A percentile compares a stretch with the other conserved stretches of the same genome.
These are phyloP conservation scores for Saturnia pavonia DNA, from an alignment of 2,888 invertebrate genomes.

Conservation along the genomic window DNA sequence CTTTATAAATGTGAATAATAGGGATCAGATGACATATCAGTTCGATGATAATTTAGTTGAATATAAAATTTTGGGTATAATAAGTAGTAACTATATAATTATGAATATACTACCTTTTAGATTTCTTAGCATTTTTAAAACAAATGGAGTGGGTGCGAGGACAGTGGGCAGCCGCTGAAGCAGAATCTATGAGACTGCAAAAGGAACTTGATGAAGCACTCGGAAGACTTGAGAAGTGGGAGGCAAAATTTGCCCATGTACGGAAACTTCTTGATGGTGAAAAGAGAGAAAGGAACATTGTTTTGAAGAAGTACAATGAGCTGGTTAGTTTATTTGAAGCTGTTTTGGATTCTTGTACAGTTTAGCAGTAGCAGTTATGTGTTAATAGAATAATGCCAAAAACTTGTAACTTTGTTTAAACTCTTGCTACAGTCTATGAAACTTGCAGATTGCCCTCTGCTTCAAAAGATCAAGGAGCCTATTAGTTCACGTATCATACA, in stretches of 20 bases:
- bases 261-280: conserved; percentile 91
- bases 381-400: no score
- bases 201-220: conserved; percentile 86
- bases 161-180: conserved; percentile 86
- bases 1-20: no score
- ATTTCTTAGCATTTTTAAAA: conserved; percentile 87
- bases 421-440: no score
- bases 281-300: conserved; percentile 85
- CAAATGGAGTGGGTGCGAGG: conserved; percentile 87
- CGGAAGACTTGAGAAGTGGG: conserved; percentile 87
- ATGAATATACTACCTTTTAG: conserved; percentile 59
- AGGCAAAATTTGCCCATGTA: conserved; percentile 91
- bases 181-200: conserved; percentile 88
- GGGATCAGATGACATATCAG: no score
- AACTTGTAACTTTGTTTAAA: no score
- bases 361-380: background rate
- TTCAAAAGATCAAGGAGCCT: no score
- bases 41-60: background rate
- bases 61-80: background rate
- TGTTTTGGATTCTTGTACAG: conserved; percentile 3
- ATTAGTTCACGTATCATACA: no score
- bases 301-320: conserved; percentile 87
- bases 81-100: background rate
- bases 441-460: no score
- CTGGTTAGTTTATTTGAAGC: conserved; percentile 76